phyloP scores from a whole-genome alignment of 2,888 invertebrate genomes.

The Dascillus cervinus region DNA sequence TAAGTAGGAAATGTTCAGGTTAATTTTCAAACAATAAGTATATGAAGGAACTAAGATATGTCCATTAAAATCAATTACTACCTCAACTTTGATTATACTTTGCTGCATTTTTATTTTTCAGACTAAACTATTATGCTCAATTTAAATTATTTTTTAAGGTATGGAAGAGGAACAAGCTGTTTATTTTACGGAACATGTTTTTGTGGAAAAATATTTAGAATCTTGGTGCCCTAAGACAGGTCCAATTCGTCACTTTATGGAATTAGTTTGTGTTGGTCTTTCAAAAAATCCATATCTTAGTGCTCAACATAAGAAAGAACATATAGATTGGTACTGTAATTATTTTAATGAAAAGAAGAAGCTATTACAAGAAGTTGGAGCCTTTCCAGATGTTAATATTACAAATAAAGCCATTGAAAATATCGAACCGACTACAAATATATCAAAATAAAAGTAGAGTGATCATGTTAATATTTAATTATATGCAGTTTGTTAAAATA shows the following conservation, averaged over 20 bases:
- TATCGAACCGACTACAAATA: no score
- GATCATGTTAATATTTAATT: no score
- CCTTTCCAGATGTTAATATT: conserved; percentile 38
- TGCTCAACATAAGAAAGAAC: conserved; percentile 77
- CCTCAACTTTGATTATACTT: no score
- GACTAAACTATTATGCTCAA: no score
- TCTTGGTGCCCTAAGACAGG: conserved; percentile 86
- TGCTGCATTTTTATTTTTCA: no score
- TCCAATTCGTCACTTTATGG: conserved; percentile 95
- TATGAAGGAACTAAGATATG: no score
- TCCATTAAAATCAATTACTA: no score
- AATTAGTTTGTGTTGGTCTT: conserved; percentile 85
- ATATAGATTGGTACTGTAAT: conserved; percentile 85
- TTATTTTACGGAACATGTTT: conserved; percentile 91
- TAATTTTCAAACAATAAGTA: no score
- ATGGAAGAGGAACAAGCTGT: conserved; percentile 57
- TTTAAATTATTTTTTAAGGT: conserved; percentile 44
- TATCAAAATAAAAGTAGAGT: no score
- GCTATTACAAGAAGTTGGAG: conserved; percentile 59
- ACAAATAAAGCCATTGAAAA: conserved; percentile 8
- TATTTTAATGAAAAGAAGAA: conserved; percentile 79
- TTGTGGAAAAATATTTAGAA: conserved; percentile 78
- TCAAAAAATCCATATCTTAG: conserved; percentile 91
- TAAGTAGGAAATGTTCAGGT: no score
- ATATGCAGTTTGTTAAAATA: no score